Evolutionary conservation across 2,797 vertebrate species (phyloP), one percentile per base, ranked within the genome.

Genomic region (Aplochiton taeniatus): DNA sequence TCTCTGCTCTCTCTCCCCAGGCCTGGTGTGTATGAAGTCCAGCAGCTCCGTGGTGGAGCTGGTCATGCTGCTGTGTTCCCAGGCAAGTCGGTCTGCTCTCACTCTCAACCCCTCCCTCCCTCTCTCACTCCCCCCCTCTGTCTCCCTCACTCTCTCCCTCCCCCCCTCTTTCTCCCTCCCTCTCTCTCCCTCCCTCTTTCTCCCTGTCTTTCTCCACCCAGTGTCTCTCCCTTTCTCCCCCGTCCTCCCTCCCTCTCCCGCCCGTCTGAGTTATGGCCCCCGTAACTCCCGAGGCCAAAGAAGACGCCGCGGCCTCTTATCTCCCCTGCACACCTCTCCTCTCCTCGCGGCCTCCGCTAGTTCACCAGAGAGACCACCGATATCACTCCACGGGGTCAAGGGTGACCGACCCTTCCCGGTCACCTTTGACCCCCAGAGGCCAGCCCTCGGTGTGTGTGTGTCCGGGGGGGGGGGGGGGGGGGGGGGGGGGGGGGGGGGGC

Each of bases 21-120:
- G 97, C 87, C 87, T 98, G 85, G 95, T 96, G 84, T 98, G 97
- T 70, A 97, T 99, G 95, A 98, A 97, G 90, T 96, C 96, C 57
- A 98, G 96, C 91, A 98, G 95, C 85, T 98, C 97, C 3, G 97
- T 99, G 76, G 97, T 99, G 90, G 97, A 99, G 81, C 90, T 99
- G 83, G 97, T 99, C 86, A 99, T 99, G 97, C 93, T 99, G 8
- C 93, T 99, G 72, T 99, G 97, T 87, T 99, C 97, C 81, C 97
- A 99, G 96, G 97, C 94, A 88, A 94, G 95, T 79, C 61, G 61
- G 16, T n/a, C 55, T n/a, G 62, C 42, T 60, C 31, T 17, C 54
- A 4, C 8, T 41, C 18, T 19, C 41, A 13, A 45, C 17, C 42
- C 20, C 31, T 10, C 4, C 45, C 46, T 17, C 45, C 54, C 19